These are phyloP conservation scores for Protonemura montana DNA, from an alignment of 2,888 invertebrate genomes.

Conservation along the genomic window DNA sequence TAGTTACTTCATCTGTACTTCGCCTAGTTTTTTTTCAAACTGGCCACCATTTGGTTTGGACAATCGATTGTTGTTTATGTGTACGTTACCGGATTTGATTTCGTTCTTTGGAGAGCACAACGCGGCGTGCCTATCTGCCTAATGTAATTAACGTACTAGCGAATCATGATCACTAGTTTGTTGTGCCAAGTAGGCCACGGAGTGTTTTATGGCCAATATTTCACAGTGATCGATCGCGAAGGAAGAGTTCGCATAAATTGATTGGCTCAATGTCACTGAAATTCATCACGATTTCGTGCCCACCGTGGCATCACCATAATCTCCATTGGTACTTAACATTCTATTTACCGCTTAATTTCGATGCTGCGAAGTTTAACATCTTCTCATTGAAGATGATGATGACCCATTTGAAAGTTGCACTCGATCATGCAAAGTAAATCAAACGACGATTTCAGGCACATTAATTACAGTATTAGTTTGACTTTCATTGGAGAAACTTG, in stretches of 20 bases:
- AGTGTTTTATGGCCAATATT: constrained; percentile 18
- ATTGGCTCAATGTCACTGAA: constrained; percentile 1
- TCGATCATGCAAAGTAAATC: constrained; percentile 1
- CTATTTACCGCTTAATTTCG: background rate
- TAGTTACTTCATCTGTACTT: background rate
- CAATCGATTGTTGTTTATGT: constrained; percentile 26
- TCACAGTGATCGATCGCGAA: background rate
- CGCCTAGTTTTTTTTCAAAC: background rate
- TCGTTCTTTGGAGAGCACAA: background rate
- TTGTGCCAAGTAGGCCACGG: constrained; percentile 30
- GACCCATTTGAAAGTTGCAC: background rate
- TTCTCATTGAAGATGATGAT: background rate
- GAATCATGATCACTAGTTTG: background rate
- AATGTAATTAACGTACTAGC: background rate
- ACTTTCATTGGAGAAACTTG: constrained; percentile 7
- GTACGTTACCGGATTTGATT: background rate
- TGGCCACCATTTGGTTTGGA: background rate
- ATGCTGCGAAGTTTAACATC: background rate
- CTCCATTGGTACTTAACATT: constrained; percentile 1
- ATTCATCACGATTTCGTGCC: background rate
- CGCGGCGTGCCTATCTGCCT: background rate
- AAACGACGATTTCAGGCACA: background rate
- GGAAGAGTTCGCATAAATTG: constrained; percentile 1
- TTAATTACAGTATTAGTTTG: background rate
- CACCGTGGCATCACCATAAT: background rate